A percentile compares a stretch with the other conserved stretches of the same genome.
Evolutionary conservation across 1,140 invertebrate species (phyloP).

Genomic region (Venustaconcha ellipsiformis): DNA sequence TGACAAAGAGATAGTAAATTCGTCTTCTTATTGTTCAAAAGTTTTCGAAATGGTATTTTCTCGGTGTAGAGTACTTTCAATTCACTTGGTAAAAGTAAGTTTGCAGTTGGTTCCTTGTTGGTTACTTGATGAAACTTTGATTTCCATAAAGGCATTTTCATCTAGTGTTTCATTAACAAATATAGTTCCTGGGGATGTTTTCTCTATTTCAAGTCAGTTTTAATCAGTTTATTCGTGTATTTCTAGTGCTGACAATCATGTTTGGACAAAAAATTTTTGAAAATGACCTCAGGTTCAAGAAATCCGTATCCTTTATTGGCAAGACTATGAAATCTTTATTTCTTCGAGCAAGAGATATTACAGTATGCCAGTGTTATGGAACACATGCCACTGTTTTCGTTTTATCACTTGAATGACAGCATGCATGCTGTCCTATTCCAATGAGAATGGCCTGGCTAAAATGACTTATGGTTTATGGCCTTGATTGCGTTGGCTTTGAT

Average conservation of each 20-base stretch:
- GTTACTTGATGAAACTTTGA: background rate
- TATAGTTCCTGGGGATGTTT: conserved; percentile 2
- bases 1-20: conserved; percentile 23
- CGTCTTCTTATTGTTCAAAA: conserved; percentile 21
- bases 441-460: conserved; percentile 20
- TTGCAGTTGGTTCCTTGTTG: conserved; percentile 1
- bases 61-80: background rate
- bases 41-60: conserved; percentile 27
- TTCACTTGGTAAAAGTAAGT: background rate
- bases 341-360: conserved; percentile 18
- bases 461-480: conserved; percentile 20
- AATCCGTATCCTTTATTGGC: conserved; percentile 23
- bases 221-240: conserved; percentile 23
- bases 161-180: conserved; percentile 22
- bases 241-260: conserved; percentile 4
- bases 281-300: conserved; percentile 25
- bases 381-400: conserved; percentile 13
- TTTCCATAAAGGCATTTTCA: background rate
- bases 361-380: conserved; percentile 32
- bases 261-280: background rate
- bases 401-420: conserved; percentile 16
- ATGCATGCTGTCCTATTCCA: conserved; percentile 26
- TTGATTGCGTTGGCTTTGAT: background rate
- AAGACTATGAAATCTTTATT: conserved; percentile 21
- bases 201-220: conserved; percentile 18